phyloP scores from a whole-genome alignment of 1,140 invertebrate species.

The Temnothorax nylanderi region DNA sequence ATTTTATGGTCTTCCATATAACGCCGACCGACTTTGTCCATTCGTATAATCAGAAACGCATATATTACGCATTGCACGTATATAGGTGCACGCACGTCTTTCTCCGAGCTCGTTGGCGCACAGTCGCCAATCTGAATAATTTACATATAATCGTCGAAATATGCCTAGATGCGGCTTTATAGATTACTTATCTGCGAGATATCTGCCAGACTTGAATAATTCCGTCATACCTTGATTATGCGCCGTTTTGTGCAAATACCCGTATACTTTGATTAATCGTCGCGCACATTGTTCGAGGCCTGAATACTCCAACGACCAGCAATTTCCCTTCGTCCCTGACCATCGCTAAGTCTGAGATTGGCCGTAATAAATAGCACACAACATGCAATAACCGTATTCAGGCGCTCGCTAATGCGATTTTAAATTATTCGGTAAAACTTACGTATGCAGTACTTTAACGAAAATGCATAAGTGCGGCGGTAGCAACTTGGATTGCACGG shows the following conservation, averaged over 20 bases:
- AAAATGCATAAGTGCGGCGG: not conserved
- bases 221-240: conserved; percentile 30
- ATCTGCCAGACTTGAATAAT: conserved; percentile 23
- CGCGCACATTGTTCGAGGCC: conserved; percentile 23
- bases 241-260: conserved; percentile 45
- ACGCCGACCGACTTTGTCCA: not conserved
- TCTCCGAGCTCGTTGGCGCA: not conserved
- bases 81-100: not conserved
- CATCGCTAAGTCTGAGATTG: conserved; percentile 12
- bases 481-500: not conserved
- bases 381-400: conserved; percentile 27
- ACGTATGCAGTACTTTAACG: not conserved
- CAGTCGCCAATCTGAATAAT: conserved; percentile 40
- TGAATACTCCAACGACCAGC: conserved; percentile 15
- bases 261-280: conserved; percentile 47
- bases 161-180: conserved; percentile 27
- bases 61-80: not conserved
- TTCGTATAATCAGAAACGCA: conserved; percentile 27
- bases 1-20: not conserved
- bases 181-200: conserved; percentile 42
- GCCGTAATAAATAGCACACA: conserved; percentile 29
- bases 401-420: conserved; percentile 5
- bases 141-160: conserved; percentile 52
- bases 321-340: conserved; percentile 32
- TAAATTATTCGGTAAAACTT: not conserved